Evolutionary conservation across 2,797 vertebrate species (phyloP), one percentile per base, ranked within the genome.

Genomic region (Trematomus bernacchii): DNA sequence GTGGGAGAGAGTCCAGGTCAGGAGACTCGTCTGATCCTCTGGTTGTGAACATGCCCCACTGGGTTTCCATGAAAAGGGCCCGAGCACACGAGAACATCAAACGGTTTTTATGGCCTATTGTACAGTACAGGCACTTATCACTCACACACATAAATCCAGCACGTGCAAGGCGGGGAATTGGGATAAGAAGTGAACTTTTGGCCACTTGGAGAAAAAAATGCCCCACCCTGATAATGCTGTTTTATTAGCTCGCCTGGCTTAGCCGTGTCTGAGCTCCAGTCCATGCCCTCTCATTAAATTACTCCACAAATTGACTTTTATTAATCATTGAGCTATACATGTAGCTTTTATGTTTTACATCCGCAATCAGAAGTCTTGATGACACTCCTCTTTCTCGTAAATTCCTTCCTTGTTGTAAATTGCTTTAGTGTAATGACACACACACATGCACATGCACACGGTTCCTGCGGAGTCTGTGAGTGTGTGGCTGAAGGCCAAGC

Each of bases 151-250:
- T 1, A 9, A 58, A 27, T 59, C 52, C 54, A 68, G 21, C 53
- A 76, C 10, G 2, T 83, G 63, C 62, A 73, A 63, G 61, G 19
- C 61, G 54, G 40, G 46, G 67, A 73, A 62, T 68, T 58, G n/a
- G 77, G 79, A 92, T 86, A 83, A 85, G 50, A 76, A 67, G 63
- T 87, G 76, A 89, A 87, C 87, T 83, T 89, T 91, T 91, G 82
- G 59, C 47, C 82, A 69, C 44, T 55, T 74, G 52, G 68, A 71
- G 27, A 42, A 47, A 69, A 37, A 50, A 69, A 44, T 23, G 46
- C 71, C 23, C 78, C 55, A 3, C 55, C 73, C 83, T 79, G 82
- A 88, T 82, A 84, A 87, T 85, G 66, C 70, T 59, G 46, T 77
- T 87, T 84, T 83, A 90, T 88, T 79, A 81, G 79, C 78, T 66